phyloP scores from a whole-genome alignment of 2,888 invertebrate species.

The Ametastegia equiseti region DNA sequence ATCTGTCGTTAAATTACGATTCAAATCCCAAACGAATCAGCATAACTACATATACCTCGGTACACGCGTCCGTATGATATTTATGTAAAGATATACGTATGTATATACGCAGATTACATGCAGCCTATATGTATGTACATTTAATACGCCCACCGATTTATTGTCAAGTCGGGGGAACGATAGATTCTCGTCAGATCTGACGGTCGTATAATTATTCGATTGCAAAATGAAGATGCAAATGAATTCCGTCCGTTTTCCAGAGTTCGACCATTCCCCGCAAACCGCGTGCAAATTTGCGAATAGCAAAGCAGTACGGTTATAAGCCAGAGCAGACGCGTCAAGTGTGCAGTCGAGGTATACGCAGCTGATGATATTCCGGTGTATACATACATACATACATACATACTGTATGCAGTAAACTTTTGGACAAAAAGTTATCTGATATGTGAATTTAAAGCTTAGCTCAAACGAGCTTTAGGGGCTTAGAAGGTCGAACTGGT shows the following conservation, averaged over 20 bases:
- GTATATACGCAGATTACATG: background rate
- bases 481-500: constrained; percentile 25
- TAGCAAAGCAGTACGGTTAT: background rate
- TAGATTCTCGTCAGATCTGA: background rate
- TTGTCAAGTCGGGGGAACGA: background rate
- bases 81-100: no score
- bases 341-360: constrained; percentile 11
- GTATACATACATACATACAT: no score
- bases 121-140: no score
- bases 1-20: background rate
- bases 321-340: constrained; percentile 10
- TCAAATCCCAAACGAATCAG: background rate
- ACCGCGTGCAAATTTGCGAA: background rate
- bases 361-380: background rate
- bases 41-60: background rate
- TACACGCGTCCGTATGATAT: background rate
- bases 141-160: background rate
- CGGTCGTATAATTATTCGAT: background rate
- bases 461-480: constrained; percentile 25
- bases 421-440: constrained; percentile 37
- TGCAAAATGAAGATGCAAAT: constrained; percentile 16
- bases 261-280: background rate
- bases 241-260: background rate
- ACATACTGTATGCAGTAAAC: constrained; percentile 14
- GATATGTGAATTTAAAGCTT: constrained; percentile 38